A percentile compares a stretch with the other conserved stretches of the same genome.
Conservation (phyloP, 2,113 vertebrate genomes). For the Limanda limanda region DNA sequence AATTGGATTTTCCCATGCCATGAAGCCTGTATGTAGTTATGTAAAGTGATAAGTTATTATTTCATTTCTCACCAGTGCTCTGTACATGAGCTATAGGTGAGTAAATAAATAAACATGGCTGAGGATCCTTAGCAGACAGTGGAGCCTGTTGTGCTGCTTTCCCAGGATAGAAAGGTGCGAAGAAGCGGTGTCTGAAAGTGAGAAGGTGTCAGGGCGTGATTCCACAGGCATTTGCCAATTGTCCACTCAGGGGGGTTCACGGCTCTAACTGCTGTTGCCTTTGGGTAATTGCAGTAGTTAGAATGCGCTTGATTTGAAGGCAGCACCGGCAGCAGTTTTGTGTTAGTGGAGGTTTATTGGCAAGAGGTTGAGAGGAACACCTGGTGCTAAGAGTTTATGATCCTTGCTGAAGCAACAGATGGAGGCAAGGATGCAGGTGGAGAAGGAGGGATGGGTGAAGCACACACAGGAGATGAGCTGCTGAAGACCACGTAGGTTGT, state of each 20-base stretch:
- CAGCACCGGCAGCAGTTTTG: constrained; percentile 23
- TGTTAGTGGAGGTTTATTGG: constrained; percentile 61
- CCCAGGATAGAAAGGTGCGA: constrained; percentile 34
- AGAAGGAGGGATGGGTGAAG: not conserved
- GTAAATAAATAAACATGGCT: not conserved
- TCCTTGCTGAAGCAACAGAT: constrained; percentile 46
- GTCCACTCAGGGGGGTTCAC: constrained; percentile 32
- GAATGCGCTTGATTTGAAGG: constrained; percentile 53
- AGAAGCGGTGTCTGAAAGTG: constrained; percentile 47
- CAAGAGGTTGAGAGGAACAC: constrained; percentile 50
- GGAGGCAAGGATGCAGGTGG: constrained; percentile 29
- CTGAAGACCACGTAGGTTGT: too few relatives aligned
- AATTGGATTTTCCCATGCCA: not conserved
- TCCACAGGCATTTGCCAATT: constrained; percentile 57
- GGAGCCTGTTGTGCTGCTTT: constrained; percentile 3
- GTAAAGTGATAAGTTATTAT: not conserved
- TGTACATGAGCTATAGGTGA: not conserved
- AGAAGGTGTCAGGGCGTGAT: constrained; percentile 34
- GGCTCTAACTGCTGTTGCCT: constrained; percentile 6
- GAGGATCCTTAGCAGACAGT: not conserved
- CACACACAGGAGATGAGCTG: constrained; percentile 9
- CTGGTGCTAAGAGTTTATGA: constrained; percentile 60
- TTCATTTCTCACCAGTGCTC: not conserved
- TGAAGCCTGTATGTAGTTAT: not conserved
- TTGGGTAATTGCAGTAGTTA: constrained; percentile 53